Base-by-base conservation (phyloP, 1,140 invertebrate species). In the Solenopsis invicta region DNA sequence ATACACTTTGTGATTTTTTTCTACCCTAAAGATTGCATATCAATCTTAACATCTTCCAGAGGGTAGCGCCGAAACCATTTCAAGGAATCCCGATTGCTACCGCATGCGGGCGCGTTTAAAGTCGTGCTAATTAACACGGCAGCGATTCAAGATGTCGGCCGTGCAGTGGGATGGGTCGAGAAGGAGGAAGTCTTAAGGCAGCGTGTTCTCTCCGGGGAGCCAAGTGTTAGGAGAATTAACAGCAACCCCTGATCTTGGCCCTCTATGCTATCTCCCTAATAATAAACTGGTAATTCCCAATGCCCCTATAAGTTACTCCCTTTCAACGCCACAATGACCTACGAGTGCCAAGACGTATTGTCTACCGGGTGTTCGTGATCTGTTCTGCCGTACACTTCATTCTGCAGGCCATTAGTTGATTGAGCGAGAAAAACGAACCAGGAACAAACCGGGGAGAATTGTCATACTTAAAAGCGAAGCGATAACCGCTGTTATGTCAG, bases 281-380 rank as follows among this genome's bases (percentile, higher is more conserved):
- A 95, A 95, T 95, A 95, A 95, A 95, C 94, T 94, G 93, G 93
- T 94, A 94, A 95, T 95, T 95, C 95, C 95, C 95, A 95, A 95
- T 95, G 94, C 94, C 93, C 92, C 94, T 94, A 95, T 95, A 95
- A 95, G 92, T 95, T 95, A 95, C 94, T 95, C 94, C 94, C 94
- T 95, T 95, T 95, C 94, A 94, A 92, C 94, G 89, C 91, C 93
- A 92, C 93, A 94, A 94, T 95, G 93, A 95, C 93, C 94, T 94
- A 93, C 92, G 93, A 93, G 90, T 90, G 89, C 87, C 86, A 89
- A 93, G 89, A 93, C 89, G 87, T 92, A 92, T 93, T 87, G 85
- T 90, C 86, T 93, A 90, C 74, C 87, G 91, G 91, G 88, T 92
- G 89, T 85, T 78, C 86, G 82, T 66, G 85, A 86, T 92, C 87